Base-by-base conservation (phyloP, 2,888 invertebrate species). In the Phyllotreta cruciferae region DNA sequence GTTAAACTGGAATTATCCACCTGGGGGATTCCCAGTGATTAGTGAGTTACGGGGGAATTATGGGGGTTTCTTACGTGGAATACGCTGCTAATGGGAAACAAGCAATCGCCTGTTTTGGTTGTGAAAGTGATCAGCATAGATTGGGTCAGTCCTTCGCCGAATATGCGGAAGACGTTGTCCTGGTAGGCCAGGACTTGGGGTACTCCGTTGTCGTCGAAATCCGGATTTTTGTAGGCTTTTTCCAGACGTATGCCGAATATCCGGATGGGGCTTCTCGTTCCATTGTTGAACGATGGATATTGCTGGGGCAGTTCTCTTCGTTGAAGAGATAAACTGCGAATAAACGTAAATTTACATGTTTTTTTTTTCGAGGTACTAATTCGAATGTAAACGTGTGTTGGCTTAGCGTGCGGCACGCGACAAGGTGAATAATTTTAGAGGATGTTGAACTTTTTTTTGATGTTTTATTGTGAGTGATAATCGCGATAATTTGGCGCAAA, bases 51-150 rank as follows among this genome's bases (percentile, higher is more conserved):
- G n/a, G n/a, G n/a, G n/a, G n/a, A n/a, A n/a, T n/a, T n/a, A n/a
- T n/a, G n/a, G n/a, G n/a, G n/a, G n/a, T n/a, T n/a, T 77, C 84
- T 82, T 73, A 87, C 87, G 73, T 74, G 71, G 74, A 83, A 85
- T 58, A 80, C 80, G 4, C 77, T 75, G 0, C 81, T 81, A 49
- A 83, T 84, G 64, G 88, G 85, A 69, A 86, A 85, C 73, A 86
- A 85, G 80, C 94, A 94, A 0, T 85, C 78, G 10, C 85, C 84
- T 1, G 76, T 68, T 41, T 85, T 82, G 61, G 87, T 84, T 0
- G 93, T 93, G 77, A 94, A 91, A 0, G 89, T 86, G 55, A 94
- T 85, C 50, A 86, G 82, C 0, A 91, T 91, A 61, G 85, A 79
- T 0, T 85, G 77, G 0, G 87, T 87, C 62, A 94, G 82, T 1